Percentiles rank a stretch among this genome's conserved stretches.
phyloP scores from a whole-genome alignment of 2,888 invertebrate genomes.

The Blastobasis lacticolella region DNA sequence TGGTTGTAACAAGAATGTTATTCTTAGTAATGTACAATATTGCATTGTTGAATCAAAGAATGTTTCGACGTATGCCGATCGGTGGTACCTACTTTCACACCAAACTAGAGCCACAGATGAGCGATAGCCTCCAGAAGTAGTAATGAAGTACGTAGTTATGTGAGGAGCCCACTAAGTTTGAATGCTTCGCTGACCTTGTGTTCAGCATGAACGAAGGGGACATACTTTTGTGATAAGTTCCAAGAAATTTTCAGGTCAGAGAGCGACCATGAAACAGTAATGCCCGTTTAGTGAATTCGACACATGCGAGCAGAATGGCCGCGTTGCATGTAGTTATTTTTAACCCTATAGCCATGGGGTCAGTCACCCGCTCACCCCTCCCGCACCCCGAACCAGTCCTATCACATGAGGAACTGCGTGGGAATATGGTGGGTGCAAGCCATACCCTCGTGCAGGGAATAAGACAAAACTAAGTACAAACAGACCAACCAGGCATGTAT shows the following conservation, averaged over 20 bases:
- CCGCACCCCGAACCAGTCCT: slow-evolving; percentile 64
- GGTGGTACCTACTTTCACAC: too few species aligned
- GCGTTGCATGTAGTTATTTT: slow-evolving; percentile 67
- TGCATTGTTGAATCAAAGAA: background rate
- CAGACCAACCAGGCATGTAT: slow-evolving; percentile 1
- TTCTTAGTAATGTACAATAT: background rate
- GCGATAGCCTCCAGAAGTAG: too few species aligned
- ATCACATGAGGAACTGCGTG: slow-evolving; percentile 69
- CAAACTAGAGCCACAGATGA: too few species aligned
- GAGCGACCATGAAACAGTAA: slow-evolving; percentile 71
- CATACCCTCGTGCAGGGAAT: slow-evolving; percentile 34
- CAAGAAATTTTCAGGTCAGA: slow-evolving; percentile 60
- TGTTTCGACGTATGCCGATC: background rate
- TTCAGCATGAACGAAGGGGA: too few species aligned
- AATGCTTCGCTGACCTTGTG: too few species aligned
- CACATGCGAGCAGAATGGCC: slow-evolving; percentile 72
- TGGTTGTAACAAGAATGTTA: background rate
- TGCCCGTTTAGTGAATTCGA: slow-evolving; percentile 71
- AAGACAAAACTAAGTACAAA: slow-evolving; percentile 5
- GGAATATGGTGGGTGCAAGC: slow-evolving; percentile 54
- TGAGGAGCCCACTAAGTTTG: too few species aligned
- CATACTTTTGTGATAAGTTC: slow-evolving; percentile 13
- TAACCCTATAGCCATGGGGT: slow-evolving; percentile 68
- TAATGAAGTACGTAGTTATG: too few species aligned
- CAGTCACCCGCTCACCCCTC: slow-evolving; percentile 67